These are phyloP conservation scores for Pygoscelis antarcticus DNA, from an alignment of 2,113 vertebrate species.

Conservation along the genomic window DNA sequence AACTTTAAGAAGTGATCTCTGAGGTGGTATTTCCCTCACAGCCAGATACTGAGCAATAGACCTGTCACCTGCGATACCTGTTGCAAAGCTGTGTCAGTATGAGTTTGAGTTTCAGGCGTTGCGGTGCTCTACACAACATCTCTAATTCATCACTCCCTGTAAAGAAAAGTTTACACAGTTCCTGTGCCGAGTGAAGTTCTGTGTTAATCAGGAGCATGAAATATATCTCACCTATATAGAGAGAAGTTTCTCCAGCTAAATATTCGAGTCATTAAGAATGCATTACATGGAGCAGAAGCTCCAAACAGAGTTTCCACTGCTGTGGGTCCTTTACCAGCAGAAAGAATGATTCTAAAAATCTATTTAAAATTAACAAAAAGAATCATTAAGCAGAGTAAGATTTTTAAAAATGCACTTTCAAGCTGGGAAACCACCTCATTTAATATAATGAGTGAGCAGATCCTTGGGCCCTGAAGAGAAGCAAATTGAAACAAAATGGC, in stretches of 20 bases:
- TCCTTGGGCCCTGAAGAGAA: constrained; percentile 62
- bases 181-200: neutral
- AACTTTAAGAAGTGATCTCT: neutral
- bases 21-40: neutral
- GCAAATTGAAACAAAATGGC: constrained; percentile 68
- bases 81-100: neutral
- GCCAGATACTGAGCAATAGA: neutral
- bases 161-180: neutral
- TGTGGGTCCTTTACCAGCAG: constrained; percentile 40
- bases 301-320: constrained; percentile 28
- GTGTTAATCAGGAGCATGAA: neutral
- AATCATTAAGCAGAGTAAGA: constrained; percentile 66
- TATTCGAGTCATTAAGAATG: constrained; percentile 11
- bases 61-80: neutral
- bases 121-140: neutral
- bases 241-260: neutral
- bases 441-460: constrained; percentile 66
- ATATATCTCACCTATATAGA: neutral
- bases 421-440: constrained; percentile 69
- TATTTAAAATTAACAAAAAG: constrained; percentile 72
- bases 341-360: constrained; percentile 59
- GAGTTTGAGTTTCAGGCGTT: neutral
- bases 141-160: neutral
- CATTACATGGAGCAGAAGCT: constrained; percentile 4
- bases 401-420: constrained; percentile 67